Percentiles rank a stretch among this genome's conserved stretches.
Conservation (phyloP, 2,888 invertebrate species). For the Drosophila mimica region DNA sequence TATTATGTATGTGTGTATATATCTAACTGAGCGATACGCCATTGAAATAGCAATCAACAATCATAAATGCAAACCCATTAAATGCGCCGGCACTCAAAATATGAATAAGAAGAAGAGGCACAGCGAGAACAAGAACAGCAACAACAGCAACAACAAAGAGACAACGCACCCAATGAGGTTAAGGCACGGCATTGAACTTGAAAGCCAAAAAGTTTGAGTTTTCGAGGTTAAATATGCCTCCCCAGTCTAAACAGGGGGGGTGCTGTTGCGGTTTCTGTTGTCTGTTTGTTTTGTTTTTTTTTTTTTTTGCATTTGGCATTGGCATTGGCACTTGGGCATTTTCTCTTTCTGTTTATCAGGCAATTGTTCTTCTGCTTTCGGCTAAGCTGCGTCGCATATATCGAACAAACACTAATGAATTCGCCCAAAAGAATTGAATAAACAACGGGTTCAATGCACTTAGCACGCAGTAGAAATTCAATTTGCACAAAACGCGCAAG, state of each 20-base stretch:
- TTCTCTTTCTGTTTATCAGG: slow-evolving; percentile 52
- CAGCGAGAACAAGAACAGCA: slow-evolving; percentile 11
- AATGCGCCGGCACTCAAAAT: slow-evolving; percentile 58
- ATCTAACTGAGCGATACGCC: slow-evolving; percentile 16
- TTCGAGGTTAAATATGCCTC: slow-evolving; percentile 65
- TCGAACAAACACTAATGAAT: slow-evolving; percentile 55
- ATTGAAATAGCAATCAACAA: slow-evolving; percentile 30
- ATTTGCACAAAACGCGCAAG: slow-evolving; percentile 45
- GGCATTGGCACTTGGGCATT: slow-evolving; percentile 51
- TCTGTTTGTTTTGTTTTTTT: not conserved
- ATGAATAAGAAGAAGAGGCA: slow-evolving; percentile 22
- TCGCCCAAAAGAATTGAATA: slow-evolving; percentile 66
- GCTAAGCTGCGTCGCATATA: slow-evolving; percentile 53
- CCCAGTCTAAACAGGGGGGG: not conserved
- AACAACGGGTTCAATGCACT: slow-evolving; percentile 78
- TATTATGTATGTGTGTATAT: not conserved
- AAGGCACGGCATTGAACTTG: slow-evolving; percentile 74
- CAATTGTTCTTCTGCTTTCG: slow-evolving; percentile 47
- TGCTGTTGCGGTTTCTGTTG: not conserved
- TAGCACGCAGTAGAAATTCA: slow-evolving; percentile 74
- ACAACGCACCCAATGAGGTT: slow-evolving; percentile 70
- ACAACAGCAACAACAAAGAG: slow-evolving; percentile 31
- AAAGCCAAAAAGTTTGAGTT: slow-evolving; percentile 64
- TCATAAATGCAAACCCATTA: slow-evolving; percentile 53
- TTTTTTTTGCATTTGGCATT: slow-evolving; percentile 30